Evolutionary conservation across 2,797 vertebrate genomes (phyloP), one percentile per base, ranked within the genome.

Genomic region (Falco berigora): DNA sequence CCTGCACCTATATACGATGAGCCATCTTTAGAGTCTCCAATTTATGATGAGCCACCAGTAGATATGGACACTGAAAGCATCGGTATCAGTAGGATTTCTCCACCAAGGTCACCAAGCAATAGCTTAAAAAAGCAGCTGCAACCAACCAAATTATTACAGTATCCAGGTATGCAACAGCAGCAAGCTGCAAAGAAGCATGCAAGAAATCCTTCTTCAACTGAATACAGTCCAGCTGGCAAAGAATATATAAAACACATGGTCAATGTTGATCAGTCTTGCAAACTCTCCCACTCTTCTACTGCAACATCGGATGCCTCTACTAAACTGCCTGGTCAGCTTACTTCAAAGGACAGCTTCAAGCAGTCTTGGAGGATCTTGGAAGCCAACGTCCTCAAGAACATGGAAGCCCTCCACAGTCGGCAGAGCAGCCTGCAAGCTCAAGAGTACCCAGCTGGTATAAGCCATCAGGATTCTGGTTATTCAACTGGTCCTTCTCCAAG

Each of bases 231-330:
- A 24, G 98, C 98, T 81, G 99, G 99, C 77, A 98, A 98, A 95
- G 99, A 99, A 88, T 99, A 99, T 94, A 99, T 99, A 96, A 99
- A 98, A 95, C 99, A 99, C 96, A 99, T 99, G 99, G 97, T 99
- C 86, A 99, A 99, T 0, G 96, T 99, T 63, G 99, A 99, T 81
- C 98, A 98, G 6, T 96, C 95, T 74, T 95, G 95, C 94, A 98
- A 79, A 97, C 86, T 95, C 84, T 59, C 97, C 87, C 74, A 92
- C 32, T 95, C 95, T 81, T n/a, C 95, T 44, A 63, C 86, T 75
- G 61, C 84, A 62, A n/a, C 91, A 28, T 61, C 77, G 59, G 96
- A 96, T 88, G 76, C 62, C 44, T 71, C 92, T 72, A 28, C 80
- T 86, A 97, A 97, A 81, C 64, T 91, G 27, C 96, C 96, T 40